phyloP scores from a whole-genome alignment of 2,888 invertebrate genomes.

The Adineta ricciae region DNA sequence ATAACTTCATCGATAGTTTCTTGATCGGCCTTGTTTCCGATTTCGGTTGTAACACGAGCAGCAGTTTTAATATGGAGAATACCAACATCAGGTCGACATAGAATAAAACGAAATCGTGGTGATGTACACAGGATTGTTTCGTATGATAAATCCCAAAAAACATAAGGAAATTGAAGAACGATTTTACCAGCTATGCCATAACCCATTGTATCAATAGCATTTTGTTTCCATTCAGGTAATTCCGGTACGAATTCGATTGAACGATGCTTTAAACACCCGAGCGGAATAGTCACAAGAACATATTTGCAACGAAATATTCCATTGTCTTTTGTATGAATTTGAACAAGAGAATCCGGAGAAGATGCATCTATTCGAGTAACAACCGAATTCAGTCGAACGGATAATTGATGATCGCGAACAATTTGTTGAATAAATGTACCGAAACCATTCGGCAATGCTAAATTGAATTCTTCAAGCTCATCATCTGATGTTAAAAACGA shows the following conservation, averaged over 20 bases:
- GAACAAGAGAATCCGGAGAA: neutral
- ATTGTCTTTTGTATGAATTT: neutral
- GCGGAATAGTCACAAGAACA: neutral
- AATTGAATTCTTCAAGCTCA: neutral
- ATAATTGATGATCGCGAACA: neutral
- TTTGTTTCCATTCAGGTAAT: neutral
- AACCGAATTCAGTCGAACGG: neutral
- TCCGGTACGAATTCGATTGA: neutral
- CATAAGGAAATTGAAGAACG: neutral
- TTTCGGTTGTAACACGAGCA: neutral
- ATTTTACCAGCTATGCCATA: neutral
- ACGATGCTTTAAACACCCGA: neutral
- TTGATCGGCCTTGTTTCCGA: neutral
- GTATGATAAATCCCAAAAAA: neutral
- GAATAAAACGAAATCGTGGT: neutral
- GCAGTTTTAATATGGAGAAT: neutral
- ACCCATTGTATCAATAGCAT: neutral
- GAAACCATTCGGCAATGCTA: neutral
- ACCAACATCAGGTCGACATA: neutral
- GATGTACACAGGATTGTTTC: neutral
- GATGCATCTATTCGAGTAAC: neutral
- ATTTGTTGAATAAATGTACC: neutral
- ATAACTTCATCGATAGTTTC: neutral
- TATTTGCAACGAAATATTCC: neutral
- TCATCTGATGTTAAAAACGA: neutral